Evolutionary conservation across 2,797 vertebrate genomes (phyloP).

Genomic region (Hephaestus fuliginosus): DNA sequence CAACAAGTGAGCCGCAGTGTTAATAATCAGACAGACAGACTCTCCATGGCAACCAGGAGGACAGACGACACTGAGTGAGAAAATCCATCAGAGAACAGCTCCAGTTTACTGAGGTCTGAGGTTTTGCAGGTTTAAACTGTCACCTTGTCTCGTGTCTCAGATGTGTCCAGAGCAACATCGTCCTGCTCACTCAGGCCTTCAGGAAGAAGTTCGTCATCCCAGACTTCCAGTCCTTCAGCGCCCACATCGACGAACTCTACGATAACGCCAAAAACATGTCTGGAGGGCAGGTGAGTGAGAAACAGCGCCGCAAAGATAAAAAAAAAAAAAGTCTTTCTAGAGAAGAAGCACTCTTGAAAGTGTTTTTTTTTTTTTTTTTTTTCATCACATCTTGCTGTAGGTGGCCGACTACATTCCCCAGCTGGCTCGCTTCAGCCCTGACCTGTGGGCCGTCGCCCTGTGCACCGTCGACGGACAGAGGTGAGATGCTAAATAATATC

Average conservation of each 20-base stretch:
- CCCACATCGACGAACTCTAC: slow-evolving; percentile 94
- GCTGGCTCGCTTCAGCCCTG: slow-evolving; percentile 96
- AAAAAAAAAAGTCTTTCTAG: background rate
- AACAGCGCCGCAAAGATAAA: background rate
- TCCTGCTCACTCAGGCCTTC: slow-evolving; percentile 98
- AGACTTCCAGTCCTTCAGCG: slow-evolving; percentile 95
- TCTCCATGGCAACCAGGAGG: no score
- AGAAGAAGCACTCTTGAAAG: no score
- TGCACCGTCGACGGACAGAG: slow-evolving; percentile 99
- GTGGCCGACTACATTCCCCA: slow-evolving; percentile 99
- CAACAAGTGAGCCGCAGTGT: background rate
- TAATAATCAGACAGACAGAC: background rate
- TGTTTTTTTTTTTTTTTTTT: background rate
- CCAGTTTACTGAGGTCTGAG: no score
- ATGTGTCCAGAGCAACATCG: slow-evolving; percentile 99
- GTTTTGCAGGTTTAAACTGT: background rate
- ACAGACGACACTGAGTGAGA: no score
- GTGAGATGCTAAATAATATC: slow-evolving; percentile 67
- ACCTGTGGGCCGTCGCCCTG: slow-evolving; percentile 96
- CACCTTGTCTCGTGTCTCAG: slow-evolving; percentile 73
- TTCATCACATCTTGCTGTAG: slow-evolving; percentile 73
- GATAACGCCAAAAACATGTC: slow-evolving; percentile 92
- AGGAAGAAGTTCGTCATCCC: slow-evolving; percentile 99
- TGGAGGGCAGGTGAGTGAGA: slow-evolving; percentile 91
- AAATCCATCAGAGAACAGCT: no score